A percentile compares a stretch with the other conserved stretches of the same genome.
Evolutionary conservation across 2,888 invertebrate genomes (phyloP).

Genomic region (Pristionchus exspectatus): DNA sequence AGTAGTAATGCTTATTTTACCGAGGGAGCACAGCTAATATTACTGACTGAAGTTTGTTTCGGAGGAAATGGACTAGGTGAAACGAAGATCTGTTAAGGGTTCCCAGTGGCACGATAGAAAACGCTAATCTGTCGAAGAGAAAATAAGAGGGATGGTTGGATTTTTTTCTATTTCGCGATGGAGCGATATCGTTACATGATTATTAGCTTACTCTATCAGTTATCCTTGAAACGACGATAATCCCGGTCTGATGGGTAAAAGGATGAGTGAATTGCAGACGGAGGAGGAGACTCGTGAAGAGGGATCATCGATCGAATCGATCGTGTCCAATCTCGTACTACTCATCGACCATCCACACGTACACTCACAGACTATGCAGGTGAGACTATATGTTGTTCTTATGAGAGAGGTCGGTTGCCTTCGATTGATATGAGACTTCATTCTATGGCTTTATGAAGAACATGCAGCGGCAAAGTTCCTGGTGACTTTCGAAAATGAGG

Average conservation of each 20-base stretch:
- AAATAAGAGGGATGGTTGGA: too few species aligned
- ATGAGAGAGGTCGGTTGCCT: background rate
- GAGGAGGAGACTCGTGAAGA: conserved; percentile 54
- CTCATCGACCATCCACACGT: conserved; percentile 60
- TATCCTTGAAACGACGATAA: background rate
- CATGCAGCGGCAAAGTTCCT: background rate
- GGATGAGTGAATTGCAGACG: background rate
- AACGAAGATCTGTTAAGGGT: background rate
- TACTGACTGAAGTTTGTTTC: too few species aligned
- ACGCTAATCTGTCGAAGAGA: too few species aligned
- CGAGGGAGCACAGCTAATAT: too few species aligned
- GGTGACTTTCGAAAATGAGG: background rate
- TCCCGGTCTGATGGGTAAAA: background rate
- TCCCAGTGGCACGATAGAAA: too few species aligned
- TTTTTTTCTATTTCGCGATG: too few species aligned
- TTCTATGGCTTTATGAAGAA: background rate
- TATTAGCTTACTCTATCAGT: background rate
- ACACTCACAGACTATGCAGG: conserved; percentile 60
- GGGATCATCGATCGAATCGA: conserved; percentile 57
- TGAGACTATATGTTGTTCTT: too few species aligned
- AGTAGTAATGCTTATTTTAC: background rate
- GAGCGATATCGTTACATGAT: too few species aligned
- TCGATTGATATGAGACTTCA: background rate
- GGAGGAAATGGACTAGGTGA: background rate
- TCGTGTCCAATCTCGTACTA: conserved; percentile 59